These are phyloP conservation scores for Scaptomyza hsui DNA, from an alignment of 1,140 invertebrate species.

Conservation along the genomic window DNA sequence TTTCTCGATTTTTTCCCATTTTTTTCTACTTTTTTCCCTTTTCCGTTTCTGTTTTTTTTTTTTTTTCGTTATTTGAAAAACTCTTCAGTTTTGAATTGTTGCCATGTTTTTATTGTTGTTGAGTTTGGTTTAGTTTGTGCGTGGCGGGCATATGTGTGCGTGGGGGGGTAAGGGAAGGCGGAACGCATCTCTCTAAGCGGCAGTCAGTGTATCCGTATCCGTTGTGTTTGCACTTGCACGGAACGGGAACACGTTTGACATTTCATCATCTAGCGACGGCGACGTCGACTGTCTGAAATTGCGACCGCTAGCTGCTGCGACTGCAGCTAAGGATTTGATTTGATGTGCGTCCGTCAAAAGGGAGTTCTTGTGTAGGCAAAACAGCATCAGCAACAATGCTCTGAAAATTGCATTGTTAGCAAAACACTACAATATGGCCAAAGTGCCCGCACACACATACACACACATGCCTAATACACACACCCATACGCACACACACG, in stretches of 20 bases:
- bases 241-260: constrained; percentile 36
- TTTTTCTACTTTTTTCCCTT: constrained; percentile 44
- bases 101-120: constrained; percentile 83
- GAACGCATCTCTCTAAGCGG: constrained; percentile 62
- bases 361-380: constrained; percentile 27
- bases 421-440: constrained; percentile 77
- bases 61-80: constrained; percentile 83
- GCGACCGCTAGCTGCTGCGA: constrained; percentile 31
- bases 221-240: constrained; percentile 36
- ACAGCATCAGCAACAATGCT: constrained; percentile 57
- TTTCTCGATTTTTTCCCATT: constrained; percentile 70
- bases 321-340: constrained; percentile 64
- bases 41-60: constrained; percentile 21
- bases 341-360: constrained; percentile 64
- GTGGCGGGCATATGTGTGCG: constrained; percentile 22
- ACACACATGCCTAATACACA: constrained; percentile 30
- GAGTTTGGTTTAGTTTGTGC: constrained; percentile 81
- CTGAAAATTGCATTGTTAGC: constrained; percentile 81
- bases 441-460: constrained; percentile 51
- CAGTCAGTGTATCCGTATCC: constrained; percentile 42
- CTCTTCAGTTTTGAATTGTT: constrained; percentile 83
- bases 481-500: constrained; percentile 26
- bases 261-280: constrained; percentile 46
- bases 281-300: constrained; percentile 68
- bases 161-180: neutral